These are phyloP conservation scores for Datnioides undecimradiatus DNA, from an alignment of 2,113 vertebrate genomes.

Conservation along the genomic window DNA sequence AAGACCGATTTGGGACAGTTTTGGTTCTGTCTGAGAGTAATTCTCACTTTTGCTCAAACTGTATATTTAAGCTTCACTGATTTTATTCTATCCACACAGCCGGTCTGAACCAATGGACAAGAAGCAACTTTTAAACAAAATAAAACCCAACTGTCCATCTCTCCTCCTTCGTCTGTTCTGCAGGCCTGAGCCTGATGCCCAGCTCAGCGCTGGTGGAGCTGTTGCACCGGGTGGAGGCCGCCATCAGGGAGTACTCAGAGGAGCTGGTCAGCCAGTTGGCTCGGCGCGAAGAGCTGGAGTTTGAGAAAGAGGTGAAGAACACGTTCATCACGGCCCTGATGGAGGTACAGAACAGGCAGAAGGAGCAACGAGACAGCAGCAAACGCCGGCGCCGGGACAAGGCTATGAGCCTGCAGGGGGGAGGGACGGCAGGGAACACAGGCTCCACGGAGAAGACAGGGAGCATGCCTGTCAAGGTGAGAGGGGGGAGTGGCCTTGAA, in stretches of 20 bases:
- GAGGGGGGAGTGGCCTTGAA: background rate
- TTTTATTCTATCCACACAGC: no score
- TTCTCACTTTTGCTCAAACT: no score
- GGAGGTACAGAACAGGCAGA: conserved; percentile 95
- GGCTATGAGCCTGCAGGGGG: conserved; percentile 88
- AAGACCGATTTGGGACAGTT: no score
- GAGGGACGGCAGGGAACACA: conserved; percentile 26
- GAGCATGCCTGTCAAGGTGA: conserved; percentile 92
- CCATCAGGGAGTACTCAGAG: conserved; percentile 90
- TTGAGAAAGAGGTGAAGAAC: conserved; percentile 97
- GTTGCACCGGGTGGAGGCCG: conserved; percentile 87
- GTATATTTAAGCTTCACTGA: no score
- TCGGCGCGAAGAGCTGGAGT: conserved; percentile 92
- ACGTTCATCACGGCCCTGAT: conserved; percentile 94
- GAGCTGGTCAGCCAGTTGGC: conserved; percentile 93
- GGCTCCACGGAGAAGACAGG: conserved; percentile 81
- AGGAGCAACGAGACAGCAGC: conserved; percentile 90
- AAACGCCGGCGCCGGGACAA: conserved; percentile 91
- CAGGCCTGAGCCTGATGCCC: conserved; percentile 90
- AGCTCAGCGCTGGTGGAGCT: conserved; percentile 84
- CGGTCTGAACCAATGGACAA: background rate
- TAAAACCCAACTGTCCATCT: background rate
- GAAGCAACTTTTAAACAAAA: background rate
- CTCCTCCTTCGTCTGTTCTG: background rate
- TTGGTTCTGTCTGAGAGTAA: no score